A percentile compares a stretch with the other conserved stretches of the same genome.
These are phyloP conservation scores for Saccopteryx bilineata DNA, from an alignment of 2,113 vertebrate genomes.

Conservation along the genomic window DNA sequence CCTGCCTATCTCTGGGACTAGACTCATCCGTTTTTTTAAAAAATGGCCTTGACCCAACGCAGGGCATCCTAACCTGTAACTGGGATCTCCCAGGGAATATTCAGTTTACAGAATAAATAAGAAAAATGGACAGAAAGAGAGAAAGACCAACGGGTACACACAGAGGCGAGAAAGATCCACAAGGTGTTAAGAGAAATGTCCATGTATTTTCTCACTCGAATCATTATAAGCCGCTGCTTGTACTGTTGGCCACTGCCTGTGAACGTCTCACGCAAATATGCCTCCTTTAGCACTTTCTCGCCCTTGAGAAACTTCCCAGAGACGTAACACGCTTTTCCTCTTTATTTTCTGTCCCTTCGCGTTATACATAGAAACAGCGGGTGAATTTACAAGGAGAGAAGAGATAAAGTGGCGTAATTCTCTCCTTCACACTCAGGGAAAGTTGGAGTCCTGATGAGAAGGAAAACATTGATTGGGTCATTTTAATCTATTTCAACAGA, in stretches of 20 bases:
- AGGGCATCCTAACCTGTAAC: not conserved
- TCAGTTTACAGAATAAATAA: conserved; percentile 2
- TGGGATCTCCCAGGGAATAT: not conserved
- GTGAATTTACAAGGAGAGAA: not conserved
- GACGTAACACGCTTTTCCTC: not conserved
- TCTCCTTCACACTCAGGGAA: not conserved
- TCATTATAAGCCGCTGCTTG: not conserved
- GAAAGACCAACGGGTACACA: not conserved
- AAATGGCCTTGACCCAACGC: not conserved
- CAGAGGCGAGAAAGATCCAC: not conserved
- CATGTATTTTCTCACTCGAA: not conserved
- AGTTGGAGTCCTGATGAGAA: not conserved
- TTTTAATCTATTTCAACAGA: not conserved
- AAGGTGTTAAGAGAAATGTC: not conserved
- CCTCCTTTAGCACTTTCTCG: not conserved
- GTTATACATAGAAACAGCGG: not conserved
- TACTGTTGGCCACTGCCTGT: not conserved
- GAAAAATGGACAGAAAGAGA: not conserved
- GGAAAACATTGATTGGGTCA: not conserved
- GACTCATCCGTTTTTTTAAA: not conserved
- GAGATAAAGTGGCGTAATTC: not conserved
- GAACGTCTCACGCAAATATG: not conserved
- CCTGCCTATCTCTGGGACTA: not conserved
- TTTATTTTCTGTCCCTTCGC: not conserved
- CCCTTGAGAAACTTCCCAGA: not conserved